phyloP scores from a whole-genome alignment of 2,888 invertebrate species.

The Phasia obesa region DNA sequence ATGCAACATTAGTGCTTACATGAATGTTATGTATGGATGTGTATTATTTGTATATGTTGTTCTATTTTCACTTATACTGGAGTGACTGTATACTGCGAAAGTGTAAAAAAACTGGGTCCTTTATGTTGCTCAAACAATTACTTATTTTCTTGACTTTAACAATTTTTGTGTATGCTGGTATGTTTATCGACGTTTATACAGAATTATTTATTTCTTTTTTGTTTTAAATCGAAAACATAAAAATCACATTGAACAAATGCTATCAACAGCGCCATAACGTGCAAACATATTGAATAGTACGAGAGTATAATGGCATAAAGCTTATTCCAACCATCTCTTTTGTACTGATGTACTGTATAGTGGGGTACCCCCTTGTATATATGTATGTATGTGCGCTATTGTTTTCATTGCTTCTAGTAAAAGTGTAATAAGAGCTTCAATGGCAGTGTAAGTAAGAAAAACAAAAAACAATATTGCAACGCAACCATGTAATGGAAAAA shows the following conservation, averaged over 20 bases:
- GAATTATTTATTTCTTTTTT: too few relatives aligned
- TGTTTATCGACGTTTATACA: too few relatives aligned
- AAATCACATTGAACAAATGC: constrained; percentile 10
- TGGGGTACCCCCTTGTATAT: background rate
- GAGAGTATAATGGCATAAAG: background rate
- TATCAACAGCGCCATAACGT: background rate
- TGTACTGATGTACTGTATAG: background rate
- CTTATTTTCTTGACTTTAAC: too few relatives aligned
- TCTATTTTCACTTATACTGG: too few relatives aligned
- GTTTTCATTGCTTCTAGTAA: background rate
- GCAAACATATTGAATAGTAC: background rate
- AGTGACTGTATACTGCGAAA: too few relatives aligned
- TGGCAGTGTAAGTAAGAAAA: constrained; percentile 1
- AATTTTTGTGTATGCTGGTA: too few relatives aligned
- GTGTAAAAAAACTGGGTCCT: too few relatives aligned
- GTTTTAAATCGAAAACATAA: constrained; percentile 6
- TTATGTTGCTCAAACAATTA: too few relatives aligned
- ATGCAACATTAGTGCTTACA: too few relatives aligned
- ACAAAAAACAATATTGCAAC: constrained; percentile 26
- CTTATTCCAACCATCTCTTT: background rate
- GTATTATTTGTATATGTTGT: too few relatives aligned
- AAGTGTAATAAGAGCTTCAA: constrained; percentile 17
- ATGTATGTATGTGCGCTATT: too few relatives aligned
- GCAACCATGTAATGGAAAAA: constrained; percentile 64
- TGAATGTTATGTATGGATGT: too few relatives aligned